A percentile compares a stretch with the other conserved stretches of the same genome.
These are phyloP conservation scores for Brachyptera putata DNA, from an alignment of 2,888 invertebrate genomes.

Conservation along the genomic window DNA sequence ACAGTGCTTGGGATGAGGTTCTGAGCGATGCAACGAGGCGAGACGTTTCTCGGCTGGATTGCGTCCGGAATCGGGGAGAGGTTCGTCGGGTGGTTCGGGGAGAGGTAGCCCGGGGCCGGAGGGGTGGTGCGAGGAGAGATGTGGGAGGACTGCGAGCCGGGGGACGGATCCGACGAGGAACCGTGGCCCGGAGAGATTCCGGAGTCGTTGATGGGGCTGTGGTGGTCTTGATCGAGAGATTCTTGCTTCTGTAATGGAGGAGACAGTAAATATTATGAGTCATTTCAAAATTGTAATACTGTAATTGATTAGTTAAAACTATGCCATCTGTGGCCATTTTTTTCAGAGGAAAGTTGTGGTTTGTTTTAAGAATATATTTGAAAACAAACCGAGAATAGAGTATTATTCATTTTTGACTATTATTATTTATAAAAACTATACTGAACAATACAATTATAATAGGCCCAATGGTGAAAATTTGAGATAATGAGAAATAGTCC, in stretches of 20 bases:
- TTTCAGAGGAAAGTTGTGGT: too few species aligned
- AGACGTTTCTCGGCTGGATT: background rate
- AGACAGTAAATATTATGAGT: background rate
- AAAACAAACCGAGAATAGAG: too few species aligned
- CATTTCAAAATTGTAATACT: too few species aligned
- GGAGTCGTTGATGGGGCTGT: constrained; percentile 54
- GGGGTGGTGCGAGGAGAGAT: constrained; percentile 42
- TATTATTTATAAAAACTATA: too few species aligned
- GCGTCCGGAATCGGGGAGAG: background rate
- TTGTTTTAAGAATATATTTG: too few species aligned
- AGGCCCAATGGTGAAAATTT: too few species aligned
- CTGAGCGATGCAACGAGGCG: constrained; percentile 36
- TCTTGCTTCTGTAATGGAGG: background rate
- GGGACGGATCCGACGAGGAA: constrained; percentile 38
- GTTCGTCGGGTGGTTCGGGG: background rate
- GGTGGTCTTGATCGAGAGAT: background rate
- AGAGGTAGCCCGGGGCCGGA: constrained; percentile 27
- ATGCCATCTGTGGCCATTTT: too few species aligned
- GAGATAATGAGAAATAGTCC: too few species aligned
- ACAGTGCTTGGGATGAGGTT: constrained; percentile 47
- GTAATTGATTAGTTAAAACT: too few species aligned
- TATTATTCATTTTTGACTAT: too few species aligned
- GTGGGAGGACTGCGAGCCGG: constrained; percentile 39
- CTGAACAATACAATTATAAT: too few species aligned
- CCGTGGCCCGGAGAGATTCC: constrained; percentile 59